Conservation (phyloP, 2,113 vertebrate species). For the Passer domesticus region DNA sequence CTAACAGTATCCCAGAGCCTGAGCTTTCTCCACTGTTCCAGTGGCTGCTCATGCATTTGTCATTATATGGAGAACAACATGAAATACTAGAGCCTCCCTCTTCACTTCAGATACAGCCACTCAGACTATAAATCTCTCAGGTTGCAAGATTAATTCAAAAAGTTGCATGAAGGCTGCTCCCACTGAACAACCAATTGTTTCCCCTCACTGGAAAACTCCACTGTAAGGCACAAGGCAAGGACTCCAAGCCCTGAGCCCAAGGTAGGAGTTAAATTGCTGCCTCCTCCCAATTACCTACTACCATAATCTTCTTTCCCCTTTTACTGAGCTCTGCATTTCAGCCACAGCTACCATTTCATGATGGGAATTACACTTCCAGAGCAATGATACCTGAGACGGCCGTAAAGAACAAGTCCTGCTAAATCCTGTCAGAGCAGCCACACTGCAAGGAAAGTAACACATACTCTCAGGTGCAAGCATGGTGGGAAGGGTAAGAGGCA, state of each 20-base stretch:
- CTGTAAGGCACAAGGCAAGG: rapidly evolving
- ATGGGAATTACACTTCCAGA: neutral
- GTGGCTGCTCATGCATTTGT: neutral
- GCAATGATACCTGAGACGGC: rapidly evolving
- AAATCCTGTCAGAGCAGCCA: neutral
- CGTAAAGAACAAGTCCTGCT: neutral
- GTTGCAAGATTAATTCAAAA: neutral
- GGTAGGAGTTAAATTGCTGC: neutral
- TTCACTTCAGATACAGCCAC: too few relatives aligned
- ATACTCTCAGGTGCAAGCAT: neutral
- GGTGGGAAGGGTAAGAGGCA: neutral
- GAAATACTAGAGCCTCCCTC: neutral
- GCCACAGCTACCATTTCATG: neutral
- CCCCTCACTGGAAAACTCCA: neutral
- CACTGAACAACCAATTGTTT: neutral
- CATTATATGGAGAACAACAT: neutral
- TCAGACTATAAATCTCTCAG: neutral
- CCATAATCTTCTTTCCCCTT: neutral
- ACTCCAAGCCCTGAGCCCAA: neutral
- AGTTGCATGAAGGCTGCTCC: neutral
- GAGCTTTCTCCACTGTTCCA: neutral
- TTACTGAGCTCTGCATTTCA: neutral
- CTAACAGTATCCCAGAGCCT: neutral
- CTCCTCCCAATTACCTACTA: neutral
- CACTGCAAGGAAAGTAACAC: neutral